Conservation (phyloP, 2,888 invertebrate species). For the Sialis fuliginosa region DNA sequence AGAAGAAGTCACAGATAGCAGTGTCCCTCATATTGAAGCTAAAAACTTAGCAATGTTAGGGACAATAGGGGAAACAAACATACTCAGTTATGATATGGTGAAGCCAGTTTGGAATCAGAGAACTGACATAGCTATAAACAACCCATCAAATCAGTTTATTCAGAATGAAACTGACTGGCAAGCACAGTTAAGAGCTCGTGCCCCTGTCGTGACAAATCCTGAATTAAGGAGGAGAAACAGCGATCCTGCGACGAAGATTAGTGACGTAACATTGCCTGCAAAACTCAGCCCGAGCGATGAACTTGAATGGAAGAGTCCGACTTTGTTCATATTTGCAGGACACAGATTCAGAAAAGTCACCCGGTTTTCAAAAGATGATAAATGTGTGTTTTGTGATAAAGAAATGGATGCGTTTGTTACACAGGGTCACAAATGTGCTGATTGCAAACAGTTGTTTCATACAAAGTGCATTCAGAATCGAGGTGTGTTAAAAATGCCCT, state of each 20-base stretch:
- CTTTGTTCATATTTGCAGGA: conserved; percentile 52
- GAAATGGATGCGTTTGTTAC: conserved; percentile 67
- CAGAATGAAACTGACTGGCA: conserved; percentile 2
- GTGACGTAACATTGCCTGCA: conserved; percentile 28
- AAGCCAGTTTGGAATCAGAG: conserved; percentile 8
- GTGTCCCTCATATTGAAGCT: conserved; percentile 11
- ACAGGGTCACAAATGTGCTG: conserved; percentile 62
- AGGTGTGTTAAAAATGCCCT: conserved; percentile 55
- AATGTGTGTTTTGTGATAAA: conserved; percentile 64
- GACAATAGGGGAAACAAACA: conserved; percentile 23
- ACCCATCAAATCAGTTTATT: conserved; percentile 2
- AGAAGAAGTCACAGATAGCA: conserved; percentile 28
- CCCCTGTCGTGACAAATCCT: conserved; percentile 22
- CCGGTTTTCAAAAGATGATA: conserved; percentile 62
- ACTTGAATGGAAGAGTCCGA: conserved; percentile 39
- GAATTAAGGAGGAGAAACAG: conserved; percentile 52
- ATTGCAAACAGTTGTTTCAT: conserved; percentile 74
- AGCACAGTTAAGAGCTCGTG: conserved; percentile 22
- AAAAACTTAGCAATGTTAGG: conserved; percentile 18
- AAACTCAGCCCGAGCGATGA: conserved; percentile 33
- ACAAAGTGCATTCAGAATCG: conserved; percentile 80
- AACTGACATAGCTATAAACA: conserved; percentile 6
- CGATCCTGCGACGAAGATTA: conserved; percentile 44
- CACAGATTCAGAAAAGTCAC: conserved; percentile 62
- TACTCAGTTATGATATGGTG: conserved; percentile 8